Conservation (phyloP, 2,113 vertebrate genomes). For the Ifrita kowaldi region DNA sequence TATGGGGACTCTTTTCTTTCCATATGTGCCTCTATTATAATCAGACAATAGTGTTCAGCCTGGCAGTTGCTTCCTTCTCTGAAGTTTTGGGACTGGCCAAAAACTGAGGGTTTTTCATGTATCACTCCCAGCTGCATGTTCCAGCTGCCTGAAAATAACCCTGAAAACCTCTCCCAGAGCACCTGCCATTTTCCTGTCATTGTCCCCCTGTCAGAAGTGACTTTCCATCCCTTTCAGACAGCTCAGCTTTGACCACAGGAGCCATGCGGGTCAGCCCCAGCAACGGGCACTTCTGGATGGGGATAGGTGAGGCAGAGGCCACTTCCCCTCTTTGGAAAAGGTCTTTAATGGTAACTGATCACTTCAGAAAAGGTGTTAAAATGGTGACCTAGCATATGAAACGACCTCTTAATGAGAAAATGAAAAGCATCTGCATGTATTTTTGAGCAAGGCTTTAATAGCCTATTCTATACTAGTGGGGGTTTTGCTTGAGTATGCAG, state of each 20-base stretch:
- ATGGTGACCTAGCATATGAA: neutral
- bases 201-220: neutral
- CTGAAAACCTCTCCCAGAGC: neutral
- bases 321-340: neutral
- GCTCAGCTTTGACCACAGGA: neutral
- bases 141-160: neutral
- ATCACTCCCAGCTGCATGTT: neutral
- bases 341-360: neutral
- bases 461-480: neutral
- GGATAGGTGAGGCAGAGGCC: neutral
- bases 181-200: neutral
- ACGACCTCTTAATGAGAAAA: neutral
- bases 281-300: neutral
- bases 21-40: neutral
- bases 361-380: neutral
- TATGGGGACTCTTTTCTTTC: neutral
- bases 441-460: neutral
- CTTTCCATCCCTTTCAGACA: neutral
- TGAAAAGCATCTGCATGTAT: neutral
- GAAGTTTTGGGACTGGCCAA: neutral
- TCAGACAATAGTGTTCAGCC: neutral
- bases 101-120: rapidly evolving
- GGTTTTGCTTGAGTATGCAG: neutral
- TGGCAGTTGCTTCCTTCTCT: neutral
- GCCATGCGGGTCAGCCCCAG: neutral